A percentile compares a stretch with the other conserved stretches of the same genome.
These are phyloP conservation scores for Odontamblyopus lacepedii DNA, from an alignment of 2,797 vertebrate species.

Conservation along the genomic window DNA sequence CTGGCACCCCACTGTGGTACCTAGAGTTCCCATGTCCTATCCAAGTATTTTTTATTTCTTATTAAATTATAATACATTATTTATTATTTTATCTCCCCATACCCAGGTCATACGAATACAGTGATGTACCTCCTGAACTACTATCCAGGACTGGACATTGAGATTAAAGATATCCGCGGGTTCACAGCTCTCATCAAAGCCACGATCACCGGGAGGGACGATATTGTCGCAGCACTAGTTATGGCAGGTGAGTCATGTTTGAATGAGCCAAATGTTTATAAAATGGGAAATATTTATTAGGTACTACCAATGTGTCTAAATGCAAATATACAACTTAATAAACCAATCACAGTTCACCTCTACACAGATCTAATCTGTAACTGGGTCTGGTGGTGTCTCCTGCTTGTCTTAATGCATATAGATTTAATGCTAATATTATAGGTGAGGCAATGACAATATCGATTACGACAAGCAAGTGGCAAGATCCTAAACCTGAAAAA, in stretches of 20 bases:
- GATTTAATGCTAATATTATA: no score
- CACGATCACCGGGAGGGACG: conserved; percentile 76
- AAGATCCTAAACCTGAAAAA: no score
- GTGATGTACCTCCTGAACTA: conserved; percentile 88
- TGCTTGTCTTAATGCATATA: no score
- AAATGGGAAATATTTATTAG: background rate
- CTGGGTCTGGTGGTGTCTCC: background rate
- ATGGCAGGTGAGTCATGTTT: conserved; percentile 69
- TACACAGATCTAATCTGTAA: background rate
- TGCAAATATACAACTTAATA: background rate
- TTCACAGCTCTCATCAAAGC: conserved; percentile 91
- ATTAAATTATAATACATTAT: no score
- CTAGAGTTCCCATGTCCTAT: no score
- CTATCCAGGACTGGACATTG: conserved; percentile 78
- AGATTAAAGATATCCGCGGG: conserved; percentile 80
- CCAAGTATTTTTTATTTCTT: no score
- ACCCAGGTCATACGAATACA: conserved; percentile 79
- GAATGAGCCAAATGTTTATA: background rate
- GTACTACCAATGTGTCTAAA: background rate
- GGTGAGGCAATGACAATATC: no score
- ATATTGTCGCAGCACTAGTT: conserved; percentile 82
- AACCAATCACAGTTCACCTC: background rate
- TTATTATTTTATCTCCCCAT: background rate
- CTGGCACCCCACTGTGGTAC: no score
- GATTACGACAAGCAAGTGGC: no score